Conservation (phyloP, 2,888 invertebrate genomes). For the Halocaridina rubra region DNA sequence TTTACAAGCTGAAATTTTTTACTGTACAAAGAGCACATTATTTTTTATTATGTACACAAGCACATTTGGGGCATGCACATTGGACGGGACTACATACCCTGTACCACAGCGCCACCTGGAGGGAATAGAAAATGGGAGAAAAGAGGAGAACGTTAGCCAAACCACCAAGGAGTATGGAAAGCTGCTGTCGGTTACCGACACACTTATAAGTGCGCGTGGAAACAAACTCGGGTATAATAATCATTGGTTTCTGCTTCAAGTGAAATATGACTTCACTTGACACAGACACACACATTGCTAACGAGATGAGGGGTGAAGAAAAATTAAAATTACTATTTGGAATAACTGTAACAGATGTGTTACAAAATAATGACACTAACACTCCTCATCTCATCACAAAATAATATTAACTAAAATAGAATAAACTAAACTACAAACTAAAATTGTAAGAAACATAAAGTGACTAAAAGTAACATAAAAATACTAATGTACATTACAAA, state of each 20-base stretch:
- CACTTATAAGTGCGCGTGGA: constrained; percentile 41
- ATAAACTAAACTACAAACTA: background rate
- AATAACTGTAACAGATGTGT: too few species aligned
- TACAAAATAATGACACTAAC: too few species aligned
- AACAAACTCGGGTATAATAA: too few species aligned
- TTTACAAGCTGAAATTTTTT: too few species aligned
- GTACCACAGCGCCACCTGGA: constrained; percentile 90
- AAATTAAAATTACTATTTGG: too few species aligned
- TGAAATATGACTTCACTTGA: too few species aligned
- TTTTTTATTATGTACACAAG: constrained; percentile 9
- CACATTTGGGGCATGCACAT: constrained; percentile 39
- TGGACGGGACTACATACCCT: constrained; percentile 78
- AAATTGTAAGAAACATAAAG: background rate
- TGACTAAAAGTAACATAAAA: background rate
- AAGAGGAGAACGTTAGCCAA: constrained; percentile 54
- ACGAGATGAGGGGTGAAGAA: too few species aligned
- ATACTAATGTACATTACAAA: too few species aligned
- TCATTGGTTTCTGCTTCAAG: too few species aligned
- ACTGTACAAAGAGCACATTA: too few species aligned
- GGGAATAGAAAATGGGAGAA: constrained; percentile 45
- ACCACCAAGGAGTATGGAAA: constrained; percentile 41
- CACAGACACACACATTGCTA: too few species aligned
- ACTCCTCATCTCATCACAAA: background rate
- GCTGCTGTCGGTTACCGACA: constrained; percentile 48
- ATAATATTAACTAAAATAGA: background rate